Conservation (phyloP, 1,140 invertebrate genomes). For the Cydia amplana region DNA sequence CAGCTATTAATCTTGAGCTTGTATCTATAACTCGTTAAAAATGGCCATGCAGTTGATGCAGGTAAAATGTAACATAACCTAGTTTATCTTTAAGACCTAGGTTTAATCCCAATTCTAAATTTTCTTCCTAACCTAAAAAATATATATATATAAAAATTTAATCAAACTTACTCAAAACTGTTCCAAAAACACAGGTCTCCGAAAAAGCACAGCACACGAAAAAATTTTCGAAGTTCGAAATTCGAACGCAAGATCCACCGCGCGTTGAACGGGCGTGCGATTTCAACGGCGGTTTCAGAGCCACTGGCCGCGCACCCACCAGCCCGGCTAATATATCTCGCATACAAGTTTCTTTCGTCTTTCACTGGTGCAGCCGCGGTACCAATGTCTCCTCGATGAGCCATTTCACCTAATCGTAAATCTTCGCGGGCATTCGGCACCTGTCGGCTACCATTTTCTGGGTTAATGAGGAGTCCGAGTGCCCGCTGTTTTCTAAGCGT, state of each 20-base stretch:
- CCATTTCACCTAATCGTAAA: neutral
- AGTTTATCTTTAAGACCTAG: neutral
- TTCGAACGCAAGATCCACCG: slow-evolving; percentile 29
- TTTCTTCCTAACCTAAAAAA: slow-evolving; percentile 7
- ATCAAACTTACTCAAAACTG: slow-evolving; percentile 50
- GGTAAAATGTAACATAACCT: neutral
- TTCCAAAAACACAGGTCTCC: slow-evolving; percentile 42
- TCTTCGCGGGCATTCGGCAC: slow-evolving; percentile 32
- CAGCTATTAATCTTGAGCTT: neutral
- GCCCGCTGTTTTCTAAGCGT: slow-evolving; percentile 70
- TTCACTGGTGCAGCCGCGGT: slow-evolving; percentile 59
- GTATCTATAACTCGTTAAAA: neutral
- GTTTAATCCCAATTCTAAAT: slow-evolving; percentile 13
- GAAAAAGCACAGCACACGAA: slow-evolving; percentile 42
- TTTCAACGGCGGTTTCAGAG: slow-evolving; percentile 45
- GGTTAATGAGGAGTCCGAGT: slow-evolving; percentile 72
- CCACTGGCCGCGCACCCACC: slow-evolving; percentile 55
- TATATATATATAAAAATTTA: slow-evolving; percentile 22
- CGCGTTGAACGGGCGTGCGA: slow-evolving; percentile 47
- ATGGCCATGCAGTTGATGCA: neutral
- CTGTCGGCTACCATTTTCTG: slow-evolving; percentile 65
- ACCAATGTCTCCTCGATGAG: neutral
- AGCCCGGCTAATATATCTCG: slow-evolving; percentile 68
- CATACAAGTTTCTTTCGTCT: slow-evolving; percentile 73
- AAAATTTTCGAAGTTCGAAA: slow-evolving; percentile 44